Conservation (phyloP, 2,113 vertebrate species). For the Chelonoidis abingdonii region DNA sequence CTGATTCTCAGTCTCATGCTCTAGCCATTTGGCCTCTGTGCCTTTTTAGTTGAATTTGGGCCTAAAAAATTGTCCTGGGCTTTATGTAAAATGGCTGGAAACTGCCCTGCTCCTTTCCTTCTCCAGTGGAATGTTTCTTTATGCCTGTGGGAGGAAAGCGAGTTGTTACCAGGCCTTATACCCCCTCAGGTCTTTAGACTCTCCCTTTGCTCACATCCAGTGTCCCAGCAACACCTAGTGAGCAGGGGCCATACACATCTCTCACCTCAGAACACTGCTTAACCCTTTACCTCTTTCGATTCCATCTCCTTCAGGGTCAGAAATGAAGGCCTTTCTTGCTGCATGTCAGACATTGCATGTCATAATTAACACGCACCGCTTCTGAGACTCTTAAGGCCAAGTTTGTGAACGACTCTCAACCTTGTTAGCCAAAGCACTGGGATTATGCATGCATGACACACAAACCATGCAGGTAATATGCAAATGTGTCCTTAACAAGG, state of each 20-base stretch:
- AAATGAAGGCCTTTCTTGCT: too few relatives aligned
- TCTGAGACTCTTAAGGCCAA: neutral
- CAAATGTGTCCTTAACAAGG: neutral
- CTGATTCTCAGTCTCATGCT: too few relatives aligned
- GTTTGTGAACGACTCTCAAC: neutral
- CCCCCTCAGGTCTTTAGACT: neutral
- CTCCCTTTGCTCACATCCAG: neutral
- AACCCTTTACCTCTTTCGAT: neutral
- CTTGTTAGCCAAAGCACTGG: neutral
- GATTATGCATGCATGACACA: neutral
- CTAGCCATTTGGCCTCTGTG: neutral
- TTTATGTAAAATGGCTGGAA: neutral
- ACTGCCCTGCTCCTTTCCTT: neutral
- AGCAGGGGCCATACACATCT: too few relatives aligned
- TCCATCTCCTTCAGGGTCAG: neutral
- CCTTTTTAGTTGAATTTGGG: neutral
- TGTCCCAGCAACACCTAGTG: neutral
- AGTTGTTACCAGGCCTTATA: neutral
- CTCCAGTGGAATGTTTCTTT: neutral
- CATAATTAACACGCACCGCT: too few relatives aligned
- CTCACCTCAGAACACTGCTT: too few relatives aligned
- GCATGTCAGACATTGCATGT: neutral
- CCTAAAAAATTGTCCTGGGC: rapidly evolving
- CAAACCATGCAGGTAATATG: neutral
- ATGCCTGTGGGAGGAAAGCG: too few relatives aligned